phyloP scores from a whole-genome alignment of 2,797 vertebrate genomes.

The Neosilurus hyrtlii region DNA sequence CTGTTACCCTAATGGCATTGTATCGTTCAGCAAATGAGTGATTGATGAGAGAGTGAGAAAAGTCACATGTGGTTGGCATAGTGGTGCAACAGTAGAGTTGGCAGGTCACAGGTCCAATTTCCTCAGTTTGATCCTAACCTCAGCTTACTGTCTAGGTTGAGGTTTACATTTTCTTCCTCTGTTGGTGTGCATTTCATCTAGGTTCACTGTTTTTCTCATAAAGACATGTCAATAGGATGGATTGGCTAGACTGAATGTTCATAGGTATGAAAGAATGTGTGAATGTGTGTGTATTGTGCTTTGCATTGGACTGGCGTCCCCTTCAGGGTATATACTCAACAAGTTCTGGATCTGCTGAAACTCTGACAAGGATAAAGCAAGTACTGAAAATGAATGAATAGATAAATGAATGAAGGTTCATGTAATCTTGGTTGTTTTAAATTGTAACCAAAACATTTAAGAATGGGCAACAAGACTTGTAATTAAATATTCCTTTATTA shows the following conservation, averaged over 20 bases:
- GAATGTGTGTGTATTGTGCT: not conserved
- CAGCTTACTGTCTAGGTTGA: not conserved
- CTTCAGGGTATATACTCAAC: not conserved
- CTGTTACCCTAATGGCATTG: too few relatives aligned
- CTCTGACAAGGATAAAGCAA: slow-evolving; percentile 1
- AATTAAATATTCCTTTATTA: not conserved
- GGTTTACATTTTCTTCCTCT: not conserved
- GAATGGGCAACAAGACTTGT: not conserved
- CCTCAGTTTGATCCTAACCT: not conserved
- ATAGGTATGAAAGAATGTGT: not conserved
- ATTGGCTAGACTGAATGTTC: not conserved
- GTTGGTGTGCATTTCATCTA: not conserved
- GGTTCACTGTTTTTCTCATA: not conserved
- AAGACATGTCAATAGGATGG: not conserved
- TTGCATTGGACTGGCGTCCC: not conserved
- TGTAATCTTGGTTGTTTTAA: too few relatives aligned
- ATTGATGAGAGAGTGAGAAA: not conserved
- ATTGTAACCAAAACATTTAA: not conserved
- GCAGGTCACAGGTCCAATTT: not conserved
- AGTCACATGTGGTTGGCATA: not conserved
- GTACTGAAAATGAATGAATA: not conserved
- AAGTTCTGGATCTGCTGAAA: not conserved
- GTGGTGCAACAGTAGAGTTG: not conserved
- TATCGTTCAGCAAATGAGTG: too few relatives aligned
- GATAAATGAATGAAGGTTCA: not conserved